phyloP scores from a whole-genome alignment of 2,797 vertebrate species.

The Brachyrhaphis roseni region DNA sequence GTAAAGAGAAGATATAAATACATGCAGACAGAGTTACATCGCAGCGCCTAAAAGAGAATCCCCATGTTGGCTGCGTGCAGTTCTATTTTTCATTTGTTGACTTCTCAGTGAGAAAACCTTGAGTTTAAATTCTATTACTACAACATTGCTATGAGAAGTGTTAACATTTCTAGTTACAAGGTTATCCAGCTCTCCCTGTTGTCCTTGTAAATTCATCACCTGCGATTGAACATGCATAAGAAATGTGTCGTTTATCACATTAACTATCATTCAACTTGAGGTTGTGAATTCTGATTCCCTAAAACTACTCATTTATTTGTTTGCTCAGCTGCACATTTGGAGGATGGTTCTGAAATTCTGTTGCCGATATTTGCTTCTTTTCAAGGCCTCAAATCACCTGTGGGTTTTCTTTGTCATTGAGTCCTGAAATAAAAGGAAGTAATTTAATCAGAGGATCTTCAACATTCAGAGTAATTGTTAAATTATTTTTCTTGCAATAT shows the following conservation, averaged over 20 bases:
- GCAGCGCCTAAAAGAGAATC: not conserved
- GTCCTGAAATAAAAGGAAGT: not conserved
- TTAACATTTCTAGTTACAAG: not conserved
- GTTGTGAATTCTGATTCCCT: conserved; percentile 7
- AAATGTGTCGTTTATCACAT: conserved; percentile 4
- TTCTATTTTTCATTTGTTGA: not conserved
- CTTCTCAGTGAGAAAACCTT: not conserved
- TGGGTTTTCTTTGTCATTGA: not conserved
- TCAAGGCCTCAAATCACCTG: not conserved
- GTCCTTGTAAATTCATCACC: conserved; percentile 6
- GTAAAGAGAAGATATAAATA: not conserved
- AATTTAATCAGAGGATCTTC: not conserved
- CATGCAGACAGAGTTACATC: not conserved
- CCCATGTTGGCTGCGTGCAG: too few relatives aligned
- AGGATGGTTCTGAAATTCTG: not conserved
- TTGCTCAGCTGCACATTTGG: conserved; percentile 13
- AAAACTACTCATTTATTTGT: conserved; percentile 22
- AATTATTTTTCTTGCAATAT: not conserved
- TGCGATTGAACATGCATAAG: conserved; percentile 23
- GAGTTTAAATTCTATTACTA: not conserved
- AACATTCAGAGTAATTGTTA: not conserved
- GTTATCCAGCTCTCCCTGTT: not conserved
- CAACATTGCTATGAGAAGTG: not conserved
- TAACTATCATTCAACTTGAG: not conserved
- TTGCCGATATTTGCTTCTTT: not conserved